Evolutionary conservation across 2,888 invertebrate species (phyloP).

Genomic region (Caenorhabditis sulstoni): DNA sequence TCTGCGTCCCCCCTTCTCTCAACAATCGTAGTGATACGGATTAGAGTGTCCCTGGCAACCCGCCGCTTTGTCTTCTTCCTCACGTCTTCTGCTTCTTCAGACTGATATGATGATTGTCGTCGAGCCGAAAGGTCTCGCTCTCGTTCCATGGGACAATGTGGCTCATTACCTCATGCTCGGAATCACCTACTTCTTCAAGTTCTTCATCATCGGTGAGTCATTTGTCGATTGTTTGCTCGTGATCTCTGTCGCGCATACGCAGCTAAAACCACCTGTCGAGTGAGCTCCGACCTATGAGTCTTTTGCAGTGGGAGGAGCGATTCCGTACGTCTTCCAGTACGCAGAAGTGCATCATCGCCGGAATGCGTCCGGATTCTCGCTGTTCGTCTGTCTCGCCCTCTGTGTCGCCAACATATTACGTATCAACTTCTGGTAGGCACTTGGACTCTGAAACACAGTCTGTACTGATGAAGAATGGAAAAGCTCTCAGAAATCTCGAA

Average conservation of each 20-base stretch:
- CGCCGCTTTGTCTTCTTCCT: not conserved
- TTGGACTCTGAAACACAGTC: not conserved
- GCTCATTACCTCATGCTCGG: slow-evolving; percentile 52
- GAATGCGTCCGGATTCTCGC: slow-evolving; percentile 96
- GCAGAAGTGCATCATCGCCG: slow-evolving; percentile 89
- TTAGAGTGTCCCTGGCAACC: slow-evolving; percentile 28
- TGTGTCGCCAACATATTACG: slow-evolving; percentile 95
- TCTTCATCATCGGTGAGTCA: slow-evolving; percentile 68
- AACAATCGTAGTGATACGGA: slow-evolving; percentile 8
- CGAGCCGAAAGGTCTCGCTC: slow-evolving; percentile 71
- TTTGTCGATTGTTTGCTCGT: slow-evolving; percentile 6
- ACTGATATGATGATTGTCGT: slow-evolving; percentile 72
- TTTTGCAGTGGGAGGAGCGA: slow-evolving; percentile 75
- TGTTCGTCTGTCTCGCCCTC: slow-evolving; percentile 95
- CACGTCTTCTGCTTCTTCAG: slow-evolving; percentile 31
- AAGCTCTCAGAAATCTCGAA: too few species aligned
- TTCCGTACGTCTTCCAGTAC: slow-evolving; percentile 84
- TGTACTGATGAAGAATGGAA: too few species aligned
- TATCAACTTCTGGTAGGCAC: slow-evolving; percentile 93
- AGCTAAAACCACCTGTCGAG: too few species aligned
- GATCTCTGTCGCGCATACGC: not conserved
- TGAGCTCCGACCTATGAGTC: not conserved
- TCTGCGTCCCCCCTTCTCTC: not conserved
- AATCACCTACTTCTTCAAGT: slow-evolving; percentile 62
- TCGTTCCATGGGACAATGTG: slow-evolving; percentile 71